Base-by-base conservation (phyloP, 1,140 invertebrate species). In the Harpegnathos saltator region DNA sequence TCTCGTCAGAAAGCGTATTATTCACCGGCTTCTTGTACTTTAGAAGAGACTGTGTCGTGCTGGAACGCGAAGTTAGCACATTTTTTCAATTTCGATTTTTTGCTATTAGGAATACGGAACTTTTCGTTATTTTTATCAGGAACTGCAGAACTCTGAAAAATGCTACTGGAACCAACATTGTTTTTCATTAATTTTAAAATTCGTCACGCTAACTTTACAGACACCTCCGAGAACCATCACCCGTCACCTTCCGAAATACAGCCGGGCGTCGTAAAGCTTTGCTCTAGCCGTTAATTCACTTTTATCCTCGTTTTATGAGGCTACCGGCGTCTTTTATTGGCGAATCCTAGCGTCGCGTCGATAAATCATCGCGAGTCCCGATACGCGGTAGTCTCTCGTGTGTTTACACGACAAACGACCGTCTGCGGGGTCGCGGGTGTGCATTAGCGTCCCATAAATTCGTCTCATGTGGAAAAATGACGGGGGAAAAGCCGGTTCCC, bases 301-400 rank as follows among this genome's bases (percentile, higher is more conserved):
- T 80, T 71, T 58, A 58, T n/a, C 33, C 33, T 26, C 65, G 12
- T 78, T 78, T 78, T 58, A 69, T 17, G 65, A 80, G 65, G 38
- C 38, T 80, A 48, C 75, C 44, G 63, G n/a, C 71, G 22, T 14
- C 52, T 80, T 78, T 78, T 58, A 80, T 58, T 44, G 33, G 50
- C 24, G 75, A 69, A 78, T 78, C 63, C 15, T 9, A 44, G 44
- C 38, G 17, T 59, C 56, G 17, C 22, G 22, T n/a, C 22, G 52
- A 80, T 80, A 80, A 80, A 80, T 80, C 75, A 80, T 29, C 17
- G 29, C 22, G 75, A 71, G 33, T 19, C n/a, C 61, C 44, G 44
- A 33, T 22, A 14, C 7, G 50, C 63, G 14, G 61, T 15, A 15
- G 66, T 69, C 29, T 26, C 15, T 24, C 7, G 38, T 44, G 69